phyloP scores from a whole-genome alignment of 2,797 vertebrate species.

The Sebastes variabilis region DNA sequence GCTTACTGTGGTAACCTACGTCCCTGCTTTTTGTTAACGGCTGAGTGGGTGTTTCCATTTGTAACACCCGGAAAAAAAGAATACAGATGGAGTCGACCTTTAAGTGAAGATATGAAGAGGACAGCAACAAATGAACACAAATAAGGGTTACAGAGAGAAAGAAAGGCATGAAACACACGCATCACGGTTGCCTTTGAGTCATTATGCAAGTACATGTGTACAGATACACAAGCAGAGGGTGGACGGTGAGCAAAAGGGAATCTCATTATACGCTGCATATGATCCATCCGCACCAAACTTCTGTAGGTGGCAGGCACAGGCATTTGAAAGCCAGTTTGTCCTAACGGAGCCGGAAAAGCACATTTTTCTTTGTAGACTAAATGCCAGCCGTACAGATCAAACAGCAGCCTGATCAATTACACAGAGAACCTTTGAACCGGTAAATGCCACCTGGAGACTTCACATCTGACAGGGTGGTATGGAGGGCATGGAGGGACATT shows the following conservation, averaged over 20 bases:
- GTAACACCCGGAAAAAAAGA: neutral
- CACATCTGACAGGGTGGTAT: conserved; percentile 39
- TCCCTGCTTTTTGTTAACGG: neutral
- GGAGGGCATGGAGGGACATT: conserved; percentile 43
- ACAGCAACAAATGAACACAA: neutral
- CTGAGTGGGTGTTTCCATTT: neutral
- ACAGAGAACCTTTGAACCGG: conserved; percentile 65
- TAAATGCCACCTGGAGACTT: conserved; percentile 69
- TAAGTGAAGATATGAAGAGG: conserved; percentile 25
- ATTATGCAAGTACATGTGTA: conserved; percentile 5
- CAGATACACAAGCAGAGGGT: neutral
- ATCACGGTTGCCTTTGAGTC: conserved; percentile 1
- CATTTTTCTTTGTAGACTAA: conserved; percentile 55
- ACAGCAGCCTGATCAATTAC: conserved; percentile 73
- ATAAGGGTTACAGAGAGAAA: neutral
- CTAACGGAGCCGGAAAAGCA: conserved; percentile 29
- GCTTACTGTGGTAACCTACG: neutral
- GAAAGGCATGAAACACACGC: neutral
- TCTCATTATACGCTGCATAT: conserved; percentile 32
- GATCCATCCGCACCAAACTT: conserved; percentile 12
- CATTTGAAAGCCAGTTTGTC: conserved; percentile 51
- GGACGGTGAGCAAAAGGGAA: conserved; percentile 15
- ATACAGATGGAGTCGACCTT: neutral
- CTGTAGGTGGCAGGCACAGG: conserved; percentile 20
- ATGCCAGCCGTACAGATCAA: conserved; percentile 73